Percentiles rank a stretch among this genome's conserved stretches.
These are phyloP conservation scores for Glaucidium brasilianum DNA, from an alignment of 2,113 vertebrate genomes.

Conservation along the genomic window DNA sequence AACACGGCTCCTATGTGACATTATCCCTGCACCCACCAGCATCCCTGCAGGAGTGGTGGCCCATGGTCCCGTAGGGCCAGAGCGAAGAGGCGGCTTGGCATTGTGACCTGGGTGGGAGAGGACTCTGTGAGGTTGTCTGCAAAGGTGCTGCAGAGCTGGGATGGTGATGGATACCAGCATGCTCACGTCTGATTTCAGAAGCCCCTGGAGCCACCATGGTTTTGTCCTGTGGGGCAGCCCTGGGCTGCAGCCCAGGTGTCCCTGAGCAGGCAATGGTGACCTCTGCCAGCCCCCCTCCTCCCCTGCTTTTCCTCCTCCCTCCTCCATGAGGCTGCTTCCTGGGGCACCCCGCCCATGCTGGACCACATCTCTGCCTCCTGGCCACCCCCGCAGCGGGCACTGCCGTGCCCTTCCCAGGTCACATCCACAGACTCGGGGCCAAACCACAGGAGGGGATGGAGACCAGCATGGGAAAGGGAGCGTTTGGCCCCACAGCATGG, in stretches of 20 bases:
- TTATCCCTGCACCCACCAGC: neutral
- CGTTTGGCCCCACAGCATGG: rapidly evolving
- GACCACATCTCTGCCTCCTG: neutral
- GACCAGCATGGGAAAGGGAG: neutral
- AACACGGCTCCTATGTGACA: rapidly evolving
- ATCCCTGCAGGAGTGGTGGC: neutral
- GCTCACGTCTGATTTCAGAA: neutral
- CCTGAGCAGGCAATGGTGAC: neutral
- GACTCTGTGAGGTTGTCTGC: neutral
- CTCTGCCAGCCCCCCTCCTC: neutral
- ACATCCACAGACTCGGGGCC: neutral
- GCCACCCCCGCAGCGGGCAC: neutral
- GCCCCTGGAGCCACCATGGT: neutral
- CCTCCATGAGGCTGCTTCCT: neutral
- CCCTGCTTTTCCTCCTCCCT: neutral
- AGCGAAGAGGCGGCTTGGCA: neutral
- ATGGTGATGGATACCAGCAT: neutral
- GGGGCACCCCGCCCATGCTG: neutral
- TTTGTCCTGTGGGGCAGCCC: neutral
- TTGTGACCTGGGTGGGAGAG: neutral
- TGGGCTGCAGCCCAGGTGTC: neutral
- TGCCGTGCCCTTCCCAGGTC: neutral
- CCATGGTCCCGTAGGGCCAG: rapidly evolving
- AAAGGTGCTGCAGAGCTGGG: neutral
- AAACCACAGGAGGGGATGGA: neutral